Evolutionary conservation across 2,797 vertebrate genomes (phyloP).

Genomic region (Neostethus bicornis): DNA sequence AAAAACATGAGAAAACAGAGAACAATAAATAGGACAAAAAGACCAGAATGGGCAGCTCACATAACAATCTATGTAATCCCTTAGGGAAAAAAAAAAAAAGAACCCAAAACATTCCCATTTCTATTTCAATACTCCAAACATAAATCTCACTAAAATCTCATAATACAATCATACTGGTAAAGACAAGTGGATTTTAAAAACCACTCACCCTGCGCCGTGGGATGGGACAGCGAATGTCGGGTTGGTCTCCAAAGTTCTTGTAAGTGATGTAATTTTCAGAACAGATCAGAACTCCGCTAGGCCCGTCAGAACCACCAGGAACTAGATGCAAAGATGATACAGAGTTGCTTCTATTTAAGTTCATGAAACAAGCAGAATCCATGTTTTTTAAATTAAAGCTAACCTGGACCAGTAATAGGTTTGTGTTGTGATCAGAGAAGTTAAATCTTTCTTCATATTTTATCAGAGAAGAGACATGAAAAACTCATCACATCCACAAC

Average conservation of each 20-base stretch:
- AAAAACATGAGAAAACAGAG: conserved; percentile 4
- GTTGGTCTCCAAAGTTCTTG: conserved; percentile 98
- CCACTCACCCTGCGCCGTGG: conserved; percentile 92
- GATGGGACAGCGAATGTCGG: conserved; percentile 98
- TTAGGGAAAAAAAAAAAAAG: not conserved
- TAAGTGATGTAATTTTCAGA: conserved; percentile 99
- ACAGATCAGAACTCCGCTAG: conserved; percentile 97
- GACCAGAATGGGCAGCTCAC: not conserved
- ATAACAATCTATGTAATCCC: conserved; percentile 2
- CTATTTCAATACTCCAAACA: not conserved
- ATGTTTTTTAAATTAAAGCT: not conserved
- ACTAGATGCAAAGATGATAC: conserved; percentile 74
- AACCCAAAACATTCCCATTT: not conserved
- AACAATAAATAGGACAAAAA: not conserved
- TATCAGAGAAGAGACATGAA: conserved; percentile 76
- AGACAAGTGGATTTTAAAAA: not conserved
- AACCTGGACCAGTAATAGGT: not conserved
- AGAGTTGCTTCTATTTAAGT: not conserved
- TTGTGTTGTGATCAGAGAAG: conserved; percentile 54
- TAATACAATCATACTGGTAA: no score
- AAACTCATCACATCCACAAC: conserved; percentile 53
- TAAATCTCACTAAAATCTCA: not conserved
- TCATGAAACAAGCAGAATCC: not conserved
- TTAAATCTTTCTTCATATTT: conserved; percentile 56
- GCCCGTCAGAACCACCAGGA: conserved; percentile 96